These are phyloP conservation scores for Pseudorhombus dupliciocellatus DNA, from an alignment of 2,113 vertebrate species.

Conservation along the genomic window DNA sequence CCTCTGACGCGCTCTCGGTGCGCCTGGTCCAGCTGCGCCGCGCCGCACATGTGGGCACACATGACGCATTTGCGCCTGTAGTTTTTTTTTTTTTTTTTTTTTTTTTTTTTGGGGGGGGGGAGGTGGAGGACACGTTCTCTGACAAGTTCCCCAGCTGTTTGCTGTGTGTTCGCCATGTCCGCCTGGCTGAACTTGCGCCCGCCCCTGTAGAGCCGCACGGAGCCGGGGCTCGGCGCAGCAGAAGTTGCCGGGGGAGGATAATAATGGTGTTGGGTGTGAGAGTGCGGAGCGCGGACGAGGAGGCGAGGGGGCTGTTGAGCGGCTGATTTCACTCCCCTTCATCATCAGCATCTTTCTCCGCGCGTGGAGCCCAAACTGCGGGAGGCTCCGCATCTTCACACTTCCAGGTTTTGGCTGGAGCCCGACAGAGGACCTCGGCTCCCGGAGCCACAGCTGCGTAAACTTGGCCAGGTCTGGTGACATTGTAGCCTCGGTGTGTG, in stretches of 20 bases:
- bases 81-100: neutral
- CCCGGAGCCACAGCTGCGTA: slow-evolving; percentile 54
- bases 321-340: slow-evolving; percentile 47
- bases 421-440: slow-evolving; percentile 18
- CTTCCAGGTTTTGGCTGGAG: slow-evolving; percentile 17
- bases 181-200: slow-evolving; percentile 40
- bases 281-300: slow-evolving; percentile 18
- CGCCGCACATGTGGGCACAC: slow-evolving; percentile 29
- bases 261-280: neutral
- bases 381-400: slow-evolving; percentile 26
- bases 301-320: slow-evolving; percentile 25
- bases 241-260: slow-evolving; percentile 60
- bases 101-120: neutral
- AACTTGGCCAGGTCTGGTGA: slow-evolving; percentile 67
- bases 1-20: slow-evolving; percentile 26
- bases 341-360: slow-evolving; percentile 42
- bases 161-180: slow-evolving; percentile 39
- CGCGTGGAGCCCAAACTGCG: slow-evolving; percentile 43
- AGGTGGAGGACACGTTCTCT: slow-evolving; percentile 23
- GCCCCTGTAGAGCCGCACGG: slow-evolving; percentile 13
- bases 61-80: slow-evolving; percentile 58
- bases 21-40: slow-evolving; percentile 21
- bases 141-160: slow-evolving; percentile 54
- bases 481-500: slow-evolving; percentile 35
- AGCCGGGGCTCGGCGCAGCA: slow-evolving; percentile 20